Base-by-base conservation (phyloP, 2,888 invertebrate genomes). In the Drosophila robusta region DNA sequence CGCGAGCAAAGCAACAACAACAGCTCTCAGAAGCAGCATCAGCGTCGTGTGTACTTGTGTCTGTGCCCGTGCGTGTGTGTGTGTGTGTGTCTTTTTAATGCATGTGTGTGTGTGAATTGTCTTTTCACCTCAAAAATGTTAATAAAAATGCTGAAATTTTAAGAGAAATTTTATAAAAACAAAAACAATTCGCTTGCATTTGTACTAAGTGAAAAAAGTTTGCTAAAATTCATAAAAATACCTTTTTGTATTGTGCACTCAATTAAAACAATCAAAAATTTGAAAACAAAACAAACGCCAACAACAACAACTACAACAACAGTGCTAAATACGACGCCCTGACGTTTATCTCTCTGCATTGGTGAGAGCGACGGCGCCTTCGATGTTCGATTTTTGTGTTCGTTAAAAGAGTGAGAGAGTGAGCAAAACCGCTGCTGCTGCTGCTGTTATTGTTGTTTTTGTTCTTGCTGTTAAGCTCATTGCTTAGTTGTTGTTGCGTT, bases 41-140 rank as follows among this genome's bases (percentile, higher is more conserved):
- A 78, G 78, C 78, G 71, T 78, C 77, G 76, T 71, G 68, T 57
- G 63, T 73, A 52, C 46, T 55, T 57, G 64, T 77, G 58, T 65
- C 36, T 64, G 58, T 51, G 42, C 12, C 18, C 5, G 14, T 14
- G 50, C 39, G 64, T 77, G 58, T 65, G 32, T 64, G 58, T 51
- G 42, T 9, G 16, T 62, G 44, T 52, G 61, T 54, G 36, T 44
- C 45, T 38, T 12, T 52, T 61, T 36, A 47, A 29, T 54, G 49
- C 34, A 51, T 50, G 64, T 62, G 45, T 41, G 45, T 62, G 36
- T 50, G 61, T 49, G 51, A 22, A 55, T 66, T 49, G 50, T 51
- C 64, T 80, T 80, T 81, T 81, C 79, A 81, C 79, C 66, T 76
- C 68, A 82, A 80, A 82, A 73, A 82, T 83, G 63, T 77, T 79